phyloP scores from a whole-genome alignment of 1,140 invertebrate genomes.

The Riptortus pedestris region DNA sequence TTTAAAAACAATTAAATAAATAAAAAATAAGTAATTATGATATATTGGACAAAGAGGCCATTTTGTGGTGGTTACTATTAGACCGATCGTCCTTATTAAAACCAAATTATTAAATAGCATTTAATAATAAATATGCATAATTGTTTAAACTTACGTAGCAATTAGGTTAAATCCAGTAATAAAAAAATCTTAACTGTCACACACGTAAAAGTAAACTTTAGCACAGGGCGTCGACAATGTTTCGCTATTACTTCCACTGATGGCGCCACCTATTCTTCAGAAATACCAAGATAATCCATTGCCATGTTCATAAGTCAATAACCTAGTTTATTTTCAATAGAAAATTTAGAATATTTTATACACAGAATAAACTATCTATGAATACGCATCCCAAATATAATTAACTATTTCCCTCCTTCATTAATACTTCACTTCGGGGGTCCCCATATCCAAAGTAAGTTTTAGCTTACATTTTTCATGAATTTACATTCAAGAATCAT shows the following conservation, averaged over 20 bases:
- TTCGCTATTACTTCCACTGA: neutral
- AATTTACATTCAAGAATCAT: too few relatives aligned
- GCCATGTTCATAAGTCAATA: constrained; percentile 13
- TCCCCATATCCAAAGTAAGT: too few relatives aligned
- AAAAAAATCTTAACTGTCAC: neutral
- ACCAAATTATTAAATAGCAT: neutral
- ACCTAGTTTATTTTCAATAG: neutral
- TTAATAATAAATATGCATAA: neutral
- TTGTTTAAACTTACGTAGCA: neutral
- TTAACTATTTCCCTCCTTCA: too few relatives aligned
- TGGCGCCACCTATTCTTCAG: constrained; percentile 11
- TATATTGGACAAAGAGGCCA: neutral
- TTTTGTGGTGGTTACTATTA: neutral
- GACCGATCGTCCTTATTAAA: neutral
- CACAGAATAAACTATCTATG: neutral
- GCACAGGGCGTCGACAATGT: constrained; percentile 12
- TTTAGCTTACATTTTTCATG: too few relatives aligned
- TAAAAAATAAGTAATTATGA: neutral
- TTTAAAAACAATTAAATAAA: neutral
- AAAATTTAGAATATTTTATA: neutral
- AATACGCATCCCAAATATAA: neutral
- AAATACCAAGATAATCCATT: neutral
- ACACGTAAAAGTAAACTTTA: constrained; percentile 14
- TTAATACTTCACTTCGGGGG: too few relatives aligned
- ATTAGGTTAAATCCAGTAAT: constrained; percentile 1